Evolutionary conservation across 2,888 invertebrate genomes (phyloP), one percentile per base, ranked within the genome.

Genomic region (Cephus sareptanus): DNA sequence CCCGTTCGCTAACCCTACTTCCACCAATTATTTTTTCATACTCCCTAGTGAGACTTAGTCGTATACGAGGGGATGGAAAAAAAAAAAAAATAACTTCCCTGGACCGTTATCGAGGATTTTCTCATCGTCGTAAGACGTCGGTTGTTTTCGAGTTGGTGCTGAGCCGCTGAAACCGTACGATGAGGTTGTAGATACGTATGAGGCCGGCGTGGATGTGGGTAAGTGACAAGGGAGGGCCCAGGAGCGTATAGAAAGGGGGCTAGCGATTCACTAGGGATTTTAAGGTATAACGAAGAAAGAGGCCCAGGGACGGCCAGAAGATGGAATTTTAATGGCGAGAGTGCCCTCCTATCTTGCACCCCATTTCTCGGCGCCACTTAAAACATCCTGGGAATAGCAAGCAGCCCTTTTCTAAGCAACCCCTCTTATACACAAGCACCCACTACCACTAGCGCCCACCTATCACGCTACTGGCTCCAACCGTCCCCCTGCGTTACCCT

Each of bases 311-410:
- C 71, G 71, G 71, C 33, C 34, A 71, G 33, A 71, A 71, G 71
- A 71, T 71, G 71, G 71, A 71, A 71, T 71, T 71, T 71, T 71
- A 71, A 71, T 71, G 71, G 71, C 31, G 34, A 71, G 23, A 31
- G 71, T 71, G 71, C 33, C 31, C 33, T 71, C 34, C 71, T 71
- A 71, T 71, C 71, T 71, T 34, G 71, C 71, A 31, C 71, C 71
- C 71, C 71, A 34, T 15, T 34, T 31, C 70, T 74, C 71, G 70
- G 34, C 37, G 15, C 74, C 78, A 76, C 75, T 78, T 78, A 76
- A 78, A 78, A 78, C 78, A 76, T 75, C 73, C 78, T 30, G 68
- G 73, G 78, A 75, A 78, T 78, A 78, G 70, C 75, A 78, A 78
- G 78, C 78, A 78, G 78, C 78, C 76, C 34, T 56, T 56, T 56